These are phyloP conservation scores for Amblyteles armatorius DNA, from an alignment of 2,888 invertebrate species.

Conservation along the genomic window DNA sequence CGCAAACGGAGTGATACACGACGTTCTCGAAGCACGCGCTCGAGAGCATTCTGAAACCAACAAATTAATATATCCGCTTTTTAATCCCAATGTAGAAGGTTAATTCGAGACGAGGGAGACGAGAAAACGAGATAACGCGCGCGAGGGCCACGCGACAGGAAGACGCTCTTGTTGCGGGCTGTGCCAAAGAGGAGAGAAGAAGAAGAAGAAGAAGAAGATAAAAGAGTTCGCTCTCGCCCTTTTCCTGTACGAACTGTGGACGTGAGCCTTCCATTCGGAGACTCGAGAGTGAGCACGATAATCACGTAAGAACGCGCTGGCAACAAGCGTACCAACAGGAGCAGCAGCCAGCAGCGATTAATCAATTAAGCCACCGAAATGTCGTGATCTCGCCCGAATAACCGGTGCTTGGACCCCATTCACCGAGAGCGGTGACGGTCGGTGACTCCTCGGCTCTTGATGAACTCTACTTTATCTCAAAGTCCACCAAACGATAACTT, in stretches of 20 bases:
- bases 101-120: slow-evolving; percentile 82
- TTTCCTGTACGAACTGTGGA: slow-evolving; percentile 33
- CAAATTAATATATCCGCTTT: slow-evolving; percentile 85
- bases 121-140: slow-evolving; percentile 80
- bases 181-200: slow-evolving; percentile 29
- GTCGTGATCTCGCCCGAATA: slow-evolving; percentile 71
- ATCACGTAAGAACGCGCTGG: slow-evolving; percentile 76
- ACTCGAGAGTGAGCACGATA: slow-evolving; percentile 73
- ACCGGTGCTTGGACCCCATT: slow-evolving; percentile 4
- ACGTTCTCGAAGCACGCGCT: slow-evolving; percentile 48
- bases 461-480: neutral
- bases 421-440: slow-evolving; percentile 2
- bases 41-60: slow-evolving; percentile 65
- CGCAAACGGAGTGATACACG: slow-evolving; percentile 7
- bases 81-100: slow-evolving; percentile 84
- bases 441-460: neutral
- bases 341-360: slow-evolving; percentile 75
- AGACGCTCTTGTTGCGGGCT: slow-evolving; percentile 76
- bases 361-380: slow-evolving; percentile 78
- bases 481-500: slow-evolving; percentile 19
- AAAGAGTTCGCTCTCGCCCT: slow-evolving; percentile 52
- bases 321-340: slow-evolving; percentile 52
- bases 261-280: slow-evolving; percentile 46
- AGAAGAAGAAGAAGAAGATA: slow-evolving; percentile 37
- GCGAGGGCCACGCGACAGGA: slow-evolving; percentile 83